Base-by-base conservation (phyloP, 2,888 invertebrate species). In the Ochlodes sylvanus region DNA sequence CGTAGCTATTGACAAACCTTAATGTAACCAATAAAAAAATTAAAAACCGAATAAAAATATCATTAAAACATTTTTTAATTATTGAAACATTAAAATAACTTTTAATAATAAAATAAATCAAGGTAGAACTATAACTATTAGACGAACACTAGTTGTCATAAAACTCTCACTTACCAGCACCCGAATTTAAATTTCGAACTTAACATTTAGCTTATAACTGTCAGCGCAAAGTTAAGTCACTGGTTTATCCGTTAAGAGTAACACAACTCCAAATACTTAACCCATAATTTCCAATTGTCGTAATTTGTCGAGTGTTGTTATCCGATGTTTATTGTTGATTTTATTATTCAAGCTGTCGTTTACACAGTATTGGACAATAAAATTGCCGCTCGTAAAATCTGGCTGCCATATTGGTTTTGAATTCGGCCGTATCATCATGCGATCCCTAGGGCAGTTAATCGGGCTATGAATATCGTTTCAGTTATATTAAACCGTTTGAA, bases 321-420 rank as follows among this genome's bases (percentile, higher is more conserved):
- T 78, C 75, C 77, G 73, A 79, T 81, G 82, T 86, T 87, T 84
- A 84, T 84, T 76, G 80, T 77, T 78, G 78, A 82, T 86, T 88
- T 85, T 86, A 87, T 86, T 85, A 81, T 80, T 72, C 76, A 73
- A 76, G 73, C 69, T 75, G 75, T 73, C 77, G 66, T 76, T 77
- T 76, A 71, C 73, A 72, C 72, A 74, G 77, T 79, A 80, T 79
- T 77, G 78, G 73, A 76, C 82, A 77, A 85, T 86, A 85, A 85
- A 85, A 76, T 78, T 73, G 79, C 78, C 54, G 71, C 74, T 76
- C 75, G 76, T 85, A 81, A 85, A 80, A 73, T 73, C 73, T 72
- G 73, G 67, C 32, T 5, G 19, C 55, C 67, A 67, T 64, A 75
- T 75, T 74, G 69, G 75, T 82, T 82, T 81, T 69, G 67, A 64